Evolutionary conservation across 2,888 invertebrate species (phyloP).

Genomic region (Stegophylla sp.): DNA sequence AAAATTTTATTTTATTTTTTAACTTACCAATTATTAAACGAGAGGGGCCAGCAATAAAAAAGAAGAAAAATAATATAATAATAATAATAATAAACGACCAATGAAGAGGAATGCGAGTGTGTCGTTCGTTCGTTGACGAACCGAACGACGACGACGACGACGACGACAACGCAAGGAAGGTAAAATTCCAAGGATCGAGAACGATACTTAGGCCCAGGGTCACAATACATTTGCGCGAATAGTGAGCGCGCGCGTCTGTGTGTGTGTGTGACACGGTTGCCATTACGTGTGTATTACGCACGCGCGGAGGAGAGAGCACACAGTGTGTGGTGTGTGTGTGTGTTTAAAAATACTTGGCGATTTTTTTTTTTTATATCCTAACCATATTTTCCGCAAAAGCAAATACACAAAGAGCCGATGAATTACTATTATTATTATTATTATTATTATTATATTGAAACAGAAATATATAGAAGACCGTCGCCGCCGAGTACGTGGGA

Average conservation of each 20-base stretch:
- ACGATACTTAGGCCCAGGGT: constrained; percentile 49
- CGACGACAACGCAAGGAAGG: constrained; percentile 39
- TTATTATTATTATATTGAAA: no score
- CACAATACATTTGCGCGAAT: constrained; percentile 2
- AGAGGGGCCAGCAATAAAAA: constrained; percentile 21
- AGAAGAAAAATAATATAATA: constrained; percentile 40
- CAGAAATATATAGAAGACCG: not conserved
- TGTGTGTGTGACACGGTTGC: constrained; percentile 32
- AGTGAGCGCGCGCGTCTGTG: not conserved
- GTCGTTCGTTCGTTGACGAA: constrained; percentile 3
- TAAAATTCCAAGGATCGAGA: constrained; percentile 55
- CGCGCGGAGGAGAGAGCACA: not conserved
- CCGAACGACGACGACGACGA: not conserved
- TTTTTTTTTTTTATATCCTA: constrained; percentile 18
- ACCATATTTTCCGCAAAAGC: constrained; percentile 26
- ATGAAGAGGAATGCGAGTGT: constrained; percentile 42
- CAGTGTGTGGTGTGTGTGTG: not conserved
- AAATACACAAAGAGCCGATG: not conserved
- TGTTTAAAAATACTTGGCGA: constrained; percentile 30
- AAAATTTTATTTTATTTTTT: no score
- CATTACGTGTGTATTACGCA: constrained; percentile 9
- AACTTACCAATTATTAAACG: constrained; percentile 43
- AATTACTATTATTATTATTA: not conserved
- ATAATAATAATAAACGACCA: constrained; percentile 18
- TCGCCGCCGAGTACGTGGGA: not conserved